Evolutionary conservation across 2,113 vertebrate species (phyloP).

Genomic region (Cygnus atratus): DNA sequence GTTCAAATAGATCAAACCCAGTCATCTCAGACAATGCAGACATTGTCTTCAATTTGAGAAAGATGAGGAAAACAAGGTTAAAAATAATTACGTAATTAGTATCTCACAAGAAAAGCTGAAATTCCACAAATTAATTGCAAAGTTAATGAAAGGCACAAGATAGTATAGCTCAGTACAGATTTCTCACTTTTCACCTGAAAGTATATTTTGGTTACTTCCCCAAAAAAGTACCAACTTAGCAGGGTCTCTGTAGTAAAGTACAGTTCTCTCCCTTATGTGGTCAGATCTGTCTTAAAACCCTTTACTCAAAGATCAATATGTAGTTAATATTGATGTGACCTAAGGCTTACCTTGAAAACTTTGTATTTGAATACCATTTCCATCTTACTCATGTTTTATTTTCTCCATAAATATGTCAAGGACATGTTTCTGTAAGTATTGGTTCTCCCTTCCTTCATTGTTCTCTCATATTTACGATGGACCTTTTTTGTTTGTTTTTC

Average conservation of each 20-base stretch:
- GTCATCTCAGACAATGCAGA: neutral
- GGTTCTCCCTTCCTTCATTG: neutral
- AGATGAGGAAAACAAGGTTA: neutral
- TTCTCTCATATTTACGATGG: neutral
- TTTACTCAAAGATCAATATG: neutral
- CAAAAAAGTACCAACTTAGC: neutral
- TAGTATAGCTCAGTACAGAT: fast-evolving
- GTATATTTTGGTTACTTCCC: neutral
- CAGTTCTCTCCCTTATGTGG: neutral
- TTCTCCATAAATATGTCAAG: neutral
- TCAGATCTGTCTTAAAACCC: neutral
- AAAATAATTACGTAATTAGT: neutral
- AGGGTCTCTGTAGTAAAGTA: neutral
- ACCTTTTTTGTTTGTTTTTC: neutral
- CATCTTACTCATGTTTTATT: neutral
- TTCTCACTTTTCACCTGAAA: neutral
- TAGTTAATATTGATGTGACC: neutral
- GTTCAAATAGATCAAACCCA: neutral
- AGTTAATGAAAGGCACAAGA: neutral
- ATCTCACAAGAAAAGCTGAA: neutral
- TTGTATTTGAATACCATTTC: neutral
- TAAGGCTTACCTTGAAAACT: neutral
- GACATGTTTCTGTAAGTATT: neutral
- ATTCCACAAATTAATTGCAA: neutral
- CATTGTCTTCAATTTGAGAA: neutral